A percentile compares a stretch with the other conserved stretches of the same genome.
Conservation (phyloP, 30 jellyfish, hydroid and myxozoan genomes). For the Hydra vulgaris region DNA sequence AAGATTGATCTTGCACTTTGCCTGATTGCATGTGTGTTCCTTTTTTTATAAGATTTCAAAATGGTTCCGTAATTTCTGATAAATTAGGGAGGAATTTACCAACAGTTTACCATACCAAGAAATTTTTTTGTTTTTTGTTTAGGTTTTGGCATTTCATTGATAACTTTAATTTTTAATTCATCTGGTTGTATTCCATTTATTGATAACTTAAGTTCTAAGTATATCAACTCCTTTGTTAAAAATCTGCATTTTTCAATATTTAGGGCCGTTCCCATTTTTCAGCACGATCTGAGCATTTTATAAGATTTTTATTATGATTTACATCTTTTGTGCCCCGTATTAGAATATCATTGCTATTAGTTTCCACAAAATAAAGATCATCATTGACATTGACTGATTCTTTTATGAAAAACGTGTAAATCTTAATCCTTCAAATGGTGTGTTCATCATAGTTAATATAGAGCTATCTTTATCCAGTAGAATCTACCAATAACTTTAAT, state of each 20-base stretch:
- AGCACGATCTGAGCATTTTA: too few relatives aligned
- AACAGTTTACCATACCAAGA: slow-evolving; percentile 56
- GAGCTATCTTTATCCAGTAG: too few relatives aligned
- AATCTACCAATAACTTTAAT: too few relatives aligned
- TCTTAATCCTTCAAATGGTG: slow-evolving; percentile 61
- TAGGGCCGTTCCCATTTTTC: too few relatives aligned
- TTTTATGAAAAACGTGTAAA: slow-evolving; percentile 32
- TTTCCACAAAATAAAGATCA: slow-evolving; percentile 31
- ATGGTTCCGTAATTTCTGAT: slow-evolving; percentile 59
- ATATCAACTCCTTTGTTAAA: slow-evolving; percentile 17
- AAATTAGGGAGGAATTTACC: slow-evolving; percentile 23
- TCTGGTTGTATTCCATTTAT: slow-evolving; percentile 60
- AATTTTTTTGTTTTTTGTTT: slow-evolving; percentile 41
- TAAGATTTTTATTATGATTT: too few relatives aligned
- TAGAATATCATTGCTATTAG: slow-evolving; percentile 36
- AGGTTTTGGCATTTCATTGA: slow-evolving; percentile 62
- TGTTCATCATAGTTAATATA: slow-evolving; percentile 38
- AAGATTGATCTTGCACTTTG: too few relatives aligned
- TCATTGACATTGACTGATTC: slow-evolving; percentile 24
- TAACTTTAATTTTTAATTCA: slow-evolving; percentile 30
- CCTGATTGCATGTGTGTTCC: too few relatives aligned
- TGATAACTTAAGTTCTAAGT: slow-evolving; percentile 39
- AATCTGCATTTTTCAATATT: slow-evolving; percentile 54
- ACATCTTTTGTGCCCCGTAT: too few relatives aligned
- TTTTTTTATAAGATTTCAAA: slow-evolving; percentile 34